phyloP scores from a whole-genome alignment of 2,797 vertebrate genomes.

The Sebastes cheni region DNA sequence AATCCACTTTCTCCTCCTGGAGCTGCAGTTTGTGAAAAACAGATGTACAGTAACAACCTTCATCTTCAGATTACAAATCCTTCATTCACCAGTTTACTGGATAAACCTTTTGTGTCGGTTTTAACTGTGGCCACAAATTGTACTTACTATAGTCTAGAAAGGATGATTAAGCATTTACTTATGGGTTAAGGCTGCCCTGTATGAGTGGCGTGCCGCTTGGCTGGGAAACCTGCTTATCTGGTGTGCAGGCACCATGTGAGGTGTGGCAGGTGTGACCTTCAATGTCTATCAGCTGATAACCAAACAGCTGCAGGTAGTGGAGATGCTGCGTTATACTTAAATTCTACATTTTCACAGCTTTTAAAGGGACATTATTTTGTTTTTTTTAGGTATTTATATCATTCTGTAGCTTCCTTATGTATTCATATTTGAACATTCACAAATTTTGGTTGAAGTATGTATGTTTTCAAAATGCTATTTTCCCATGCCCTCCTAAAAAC shows the following conservation, averaged over 20 bases:
- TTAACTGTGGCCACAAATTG: not conserved
- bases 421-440: too few species aligned
- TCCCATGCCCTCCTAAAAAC: too few species aligned
- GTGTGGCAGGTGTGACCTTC: too few species aligned
- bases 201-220: not conserved
- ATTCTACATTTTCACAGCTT: not conserved
- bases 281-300: not conserved
- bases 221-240: not conserved
- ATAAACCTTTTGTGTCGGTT: not conserved
- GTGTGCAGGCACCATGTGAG: not conserved
- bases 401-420: too few species aligned
- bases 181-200: not conserved
- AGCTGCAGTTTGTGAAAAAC: not conserved
- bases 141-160: not conserved
- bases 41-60: not conserved
- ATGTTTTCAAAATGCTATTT: too few species aligned
- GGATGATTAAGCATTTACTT: not conserved
- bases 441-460: rapidly evolving
- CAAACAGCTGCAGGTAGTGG: not conserved
- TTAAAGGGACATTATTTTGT: not conserved
- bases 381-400: too few species aligned
- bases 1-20: conserved; percentile 38
- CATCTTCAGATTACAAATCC: not conserved
- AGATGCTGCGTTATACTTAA: not conserved
- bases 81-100: not conserved